Evolutionary conservation across 2,113 vertebrate genomes (phyloP).

Genomic region (Tapirus terrestris): DNA sequence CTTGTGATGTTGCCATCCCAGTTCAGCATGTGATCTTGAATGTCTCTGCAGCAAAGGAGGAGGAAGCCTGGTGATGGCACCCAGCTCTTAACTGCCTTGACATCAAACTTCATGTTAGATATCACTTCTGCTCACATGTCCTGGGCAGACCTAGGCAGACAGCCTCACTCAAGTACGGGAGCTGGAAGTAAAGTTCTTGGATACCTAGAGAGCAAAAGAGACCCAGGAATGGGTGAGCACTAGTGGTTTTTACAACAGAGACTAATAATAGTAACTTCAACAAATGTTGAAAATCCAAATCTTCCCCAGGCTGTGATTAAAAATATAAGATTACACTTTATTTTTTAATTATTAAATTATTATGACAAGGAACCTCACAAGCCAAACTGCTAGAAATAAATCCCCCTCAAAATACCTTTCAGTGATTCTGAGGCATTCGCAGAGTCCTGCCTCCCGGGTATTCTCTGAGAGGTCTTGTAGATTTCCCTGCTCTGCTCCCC

Average conservation of each 20-base stretch:
- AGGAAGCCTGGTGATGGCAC: not conserved
- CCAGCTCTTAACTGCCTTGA: not conserved
- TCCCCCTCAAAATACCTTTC: not conserved
- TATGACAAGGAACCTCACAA: not conserved
- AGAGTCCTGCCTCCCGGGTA: not conserved
- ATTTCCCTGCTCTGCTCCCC: not conserved
- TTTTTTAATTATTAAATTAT: conserved; percentile 17
- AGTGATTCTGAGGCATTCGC: not conserved
- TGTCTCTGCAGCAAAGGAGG: not conserved
- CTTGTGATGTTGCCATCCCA: not conserved
- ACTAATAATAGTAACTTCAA: not conserved
- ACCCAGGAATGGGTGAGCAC: too few species aligned
- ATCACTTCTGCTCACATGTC: not conserved
- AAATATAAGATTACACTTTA: not conserved
- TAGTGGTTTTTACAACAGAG: not conserved
- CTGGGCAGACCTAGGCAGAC: rapidly evolving
- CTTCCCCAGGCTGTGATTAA: not conserved
- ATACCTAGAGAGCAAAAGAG: not conserved
- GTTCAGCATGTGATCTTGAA: not conserved
- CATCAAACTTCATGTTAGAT: not conserved
- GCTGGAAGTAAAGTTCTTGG: not conserved
- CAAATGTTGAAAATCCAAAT: not conserved
- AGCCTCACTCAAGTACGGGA: rapidly evolving
- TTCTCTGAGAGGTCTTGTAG: not conserved
- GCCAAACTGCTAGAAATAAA: conserved; percentile 13